Evolutionary conservation across 64 coral and sea anemone genomes (phyloP), one percentile per base, ranked within the genome.

Genomic region (Stylophora pistillata): DNA sequence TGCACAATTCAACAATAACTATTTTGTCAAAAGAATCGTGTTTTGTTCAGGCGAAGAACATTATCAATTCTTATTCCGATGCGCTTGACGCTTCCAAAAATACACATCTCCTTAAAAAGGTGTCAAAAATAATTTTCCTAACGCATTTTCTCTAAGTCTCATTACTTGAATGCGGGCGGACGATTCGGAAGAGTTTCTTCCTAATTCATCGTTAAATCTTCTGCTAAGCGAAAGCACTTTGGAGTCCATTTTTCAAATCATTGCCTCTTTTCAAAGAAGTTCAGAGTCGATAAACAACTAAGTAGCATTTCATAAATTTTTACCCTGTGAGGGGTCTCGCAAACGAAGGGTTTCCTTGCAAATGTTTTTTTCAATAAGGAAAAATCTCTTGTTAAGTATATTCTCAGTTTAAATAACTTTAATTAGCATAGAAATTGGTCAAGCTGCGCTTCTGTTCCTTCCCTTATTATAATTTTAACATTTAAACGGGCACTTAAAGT

Each of bases 341-440:
- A 26, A 84, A 84, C 80, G 33, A 15, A 79, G 28, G 69, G 29
- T 69, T 52, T n/a, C 53, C 59, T 10, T 60, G 1, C 5, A 17
- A 18, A 53, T 53, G 28, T 84, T 68, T 4, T 47, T 84, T 84
- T 53, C 60, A 84, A 66, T 33, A 66, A 12, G 62, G n/a, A 27
- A 70, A 70, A 84, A 84, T 84, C 80, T 84, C 61, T 84, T 84
- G 80, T 70, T 68, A 68, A 54, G 59, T 69, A 84, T 70, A 84
- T 92, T 92, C 63, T 57, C 59, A 92, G 71, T 86, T 55, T 69
- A 92, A 92, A 92, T 92, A 85, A 78, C 63, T 92, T 75, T 86
- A 92, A 92, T 92, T 92, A 92, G 90, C 90, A 92, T 92, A 92
- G 90, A 92, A 92, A 92, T 92, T 92, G 82, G 73, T 92, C 74